Conservation (phyloP, 2,888 invertebrate genomes). For the Campoletis raptor region DNA sequence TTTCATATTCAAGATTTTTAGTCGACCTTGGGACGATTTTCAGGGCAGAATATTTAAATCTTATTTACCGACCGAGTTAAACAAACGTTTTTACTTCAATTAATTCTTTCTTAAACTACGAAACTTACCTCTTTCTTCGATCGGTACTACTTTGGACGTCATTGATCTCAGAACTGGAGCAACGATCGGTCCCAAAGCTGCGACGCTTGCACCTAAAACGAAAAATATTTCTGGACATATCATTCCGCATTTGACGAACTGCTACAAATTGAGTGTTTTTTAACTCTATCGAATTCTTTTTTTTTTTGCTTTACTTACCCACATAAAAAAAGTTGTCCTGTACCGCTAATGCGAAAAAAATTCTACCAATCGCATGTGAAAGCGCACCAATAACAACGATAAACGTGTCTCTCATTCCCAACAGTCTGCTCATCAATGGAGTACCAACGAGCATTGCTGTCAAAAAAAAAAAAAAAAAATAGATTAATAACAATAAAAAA, state of each 20-base stretch:
- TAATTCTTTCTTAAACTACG: too few relatives aligned
- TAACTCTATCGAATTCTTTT: not conserved
- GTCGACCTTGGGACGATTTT: not conserved
- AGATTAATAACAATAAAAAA: too few relatives aligned
- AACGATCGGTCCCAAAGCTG: conserved; percentile 92
- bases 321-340: conserved; percentile 88
- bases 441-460: conserved; percentile 89
- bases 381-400: conserved; percentile 91
- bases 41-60: too few relatives aligned
- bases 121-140: conserved; percentile 89
- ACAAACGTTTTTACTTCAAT: not conserved
- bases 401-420: conserved; percentile 89
- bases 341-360: conserved; percentile 89
- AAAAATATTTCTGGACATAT: not conserved
- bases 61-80: not conserved
- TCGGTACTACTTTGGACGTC: conserved; percentile 91
- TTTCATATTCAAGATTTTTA: not conserved
- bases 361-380: conserved; percentile 89
- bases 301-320: conserved; percentile 80
- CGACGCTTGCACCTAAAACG: conserved; percentile 88
- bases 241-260: not conserved
- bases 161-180: conserved; percentile 93
- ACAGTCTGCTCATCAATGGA: conserved; percentile 89
- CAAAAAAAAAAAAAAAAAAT: conserved; percentile 51
- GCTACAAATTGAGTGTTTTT: not conserved